These are phyloP conservation scores for Lineus longissimus DNA, from an alignment of 1,140 invertebrate genomes.

Conservation along the genomic window DNA sequence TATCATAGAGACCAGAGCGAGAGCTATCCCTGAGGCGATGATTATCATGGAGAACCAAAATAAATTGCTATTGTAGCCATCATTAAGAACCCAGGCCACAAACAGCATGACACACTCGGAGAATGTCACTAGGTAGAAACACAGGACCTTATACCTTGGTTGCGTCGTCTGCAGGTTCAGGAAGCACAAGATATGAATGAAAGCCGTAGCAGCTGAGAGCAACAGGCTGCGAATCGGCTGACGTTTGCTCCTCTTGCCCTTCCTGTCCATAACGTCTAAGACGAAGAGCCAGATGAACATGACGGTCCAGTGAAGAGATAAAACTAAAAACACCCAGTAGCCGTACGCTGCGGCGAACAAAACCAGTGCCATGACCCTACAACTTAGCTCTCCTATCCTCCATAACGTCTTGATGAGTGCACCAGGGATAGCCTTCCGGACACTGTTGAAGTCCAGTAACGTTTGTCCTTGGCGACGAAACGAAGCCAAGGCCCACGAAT, in stretches of 20 bases:
- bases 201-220: slow-evolving; percentile 72
- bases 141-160: slow-evolving; percentile 75
- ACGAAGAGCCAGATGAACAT: slow-evolving; percentile 83
- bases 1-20: slow-evolving; percentile 79
- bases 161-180: slow-evolving; percentile 80
- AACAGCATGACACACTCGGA: slow-evolving; percentile 71
- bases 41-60: slow-evolving; percentile 61
- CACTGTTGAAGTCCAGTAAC: slow-evolving; percentile 73
- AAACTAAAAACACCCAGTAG: slow-evolving; percentile 76
- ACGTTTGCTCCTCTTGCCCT: slow-evolving; percentile 57
- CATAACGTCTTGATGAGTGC: slow-evolving; percentile 74
- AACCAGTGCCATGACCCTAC: slow-evolving; percentile 73
- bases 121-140: slow-evolving; percentile 88
- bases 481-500: slow-evolving; percentile 85
- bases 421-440: slow-evolving; percentile 83
- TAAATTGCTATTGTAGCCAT: slow-evolving; percentile 56
- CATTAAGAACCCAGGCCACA: slow-evolving; percentile 56
- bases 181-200: slow-evolving; percentile 86
- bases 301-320: slow-evolving; percentile 75
- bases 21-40: slow-evolving; percentile 66
- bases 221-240: slow-evolving; percentile 52
- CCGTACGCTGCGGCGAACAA: slow-evolving; percentile 82
- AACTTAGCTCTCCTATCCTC: slow-evolving; percentile 78
- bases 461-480: slow-evolving; percentile 71
- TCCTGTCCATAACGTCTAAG: slow-evolving; percentile 74